These are phyloP conservation scores for Sebastolobus altivelis DNA, from an alignment of 2,797 vertebrate species.

Conservation along the genomic window DNA sequence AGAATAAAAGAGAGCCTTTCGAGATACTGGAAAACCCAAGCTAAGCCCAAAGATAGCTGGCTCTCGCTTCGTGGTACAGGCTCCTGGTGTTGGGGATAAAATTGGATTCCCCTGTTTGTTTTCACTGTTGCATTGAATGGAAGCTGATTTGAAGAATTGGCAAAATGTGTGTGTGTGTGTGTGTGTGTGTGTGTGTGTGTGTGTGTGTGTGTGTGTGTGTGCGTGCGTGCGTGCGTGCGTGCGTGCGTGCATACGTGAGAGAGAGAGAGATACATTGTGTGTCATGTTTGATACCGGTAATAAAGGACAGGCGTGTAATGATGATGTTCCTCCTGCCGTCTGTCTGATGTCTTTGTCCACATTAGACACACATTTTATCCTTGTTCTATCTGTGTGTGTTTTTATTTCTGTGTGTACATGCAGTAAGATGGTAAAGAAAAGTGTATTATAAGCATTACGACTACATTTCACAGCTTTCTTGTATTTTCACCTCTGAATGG, in stretches of 20 bases:
- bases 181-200: too few species aligned
- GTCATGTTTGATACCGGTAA: neutral
- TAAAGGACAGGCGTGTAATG: neutral
- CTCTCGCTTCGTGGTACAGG: neutral
- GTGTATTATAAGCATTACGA: neutral
- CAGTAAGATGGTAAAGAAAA: neutral
- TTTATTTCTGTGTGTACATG: neutral
- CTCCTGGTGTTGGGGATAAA: neutral
- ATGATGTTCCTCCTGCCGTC: neutral
- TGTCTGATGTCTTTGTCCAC: neutral
- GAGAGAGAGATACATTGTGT: neutral
- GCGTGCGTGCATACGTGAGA: too few species aligned
- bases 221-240: too few species aligned
- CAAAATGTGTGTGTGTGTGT: neutral
- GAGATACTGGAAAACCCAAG: too few species aligned
- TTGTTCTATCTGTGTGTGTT: neutral
- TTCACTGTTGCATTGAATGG: neutral
- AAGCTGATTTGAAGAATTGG: neutral
- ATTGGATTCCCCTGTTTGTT: neutral
- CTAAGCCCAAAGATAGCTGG: neutral
- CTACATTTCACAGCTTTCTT: neutral
- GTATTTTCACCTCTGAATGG: neutral
- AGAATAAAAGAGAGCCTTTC: too few species aligned
- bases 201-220: too few species aligned
- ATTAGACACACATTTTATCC: neutral